Base-by-base conservation (phyloP, 2,797 vertebrate genomes). In the Lithobates pipiens region DNA sequence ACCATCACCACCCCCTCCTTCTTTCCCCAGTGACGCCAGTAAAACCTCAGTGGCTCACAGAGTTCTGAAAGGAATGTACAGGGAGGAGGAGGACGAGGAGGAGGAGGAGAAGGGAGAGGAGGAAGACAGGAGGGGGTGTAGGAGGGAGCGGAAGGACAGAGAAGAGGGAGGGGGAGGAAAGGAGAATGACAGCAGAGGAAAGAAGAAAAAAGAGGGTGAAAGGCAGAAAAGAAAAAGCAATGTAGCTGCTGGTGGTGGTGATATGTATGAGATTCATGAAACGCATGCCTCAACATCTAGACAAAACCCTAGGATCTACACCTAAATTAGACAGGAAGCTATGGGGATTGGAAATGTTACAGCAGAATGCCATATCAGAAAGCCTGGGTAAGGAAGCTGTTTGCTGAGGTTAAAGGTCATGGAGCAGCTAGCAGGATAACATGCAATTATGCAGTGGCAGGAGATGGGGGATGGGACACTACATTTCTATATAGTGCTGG, bases 31-130 rank as follows among this genome's bases (percentile, higher is more conserved):
- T 82, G 80, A 77, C 42, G 85, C 75, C 85, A 82, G 80, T 74
- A 78, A 82, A 86, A 82, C 69, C 85, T 86, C 80, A 76, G 80
- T 63, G 65, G 46, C 36, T 81, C 61, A 68, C 71, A 76, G 68
- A 85, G 34, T 82, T 65, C 50, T 83, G 75, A 82, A 78, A 83
- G 85, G 85, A 86, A 86, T 86, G 80, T 86, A 82, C 69, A 71
- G 78, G 75, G 80, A 82, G 80, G 84, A 80, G 83, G 76, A 65
- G 68, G 29, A 63, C 32, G 29, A 63, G 74, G 42, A 27, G 25
- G n/a, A 34, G 39, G 18, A 70, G 25, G 13, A 36, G 34, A 36
- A 36, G 34, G 34, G 34, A 36, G 34, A 36, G 34, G 34, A 36
- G 34, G 72, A 36, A 36, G 34, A 36, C 34, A 36, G 34, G 34